Evolutionary conservation across 2,888 invertebrate species (phyloP).

Genomic region (Miltochrista miniata): DNA sequence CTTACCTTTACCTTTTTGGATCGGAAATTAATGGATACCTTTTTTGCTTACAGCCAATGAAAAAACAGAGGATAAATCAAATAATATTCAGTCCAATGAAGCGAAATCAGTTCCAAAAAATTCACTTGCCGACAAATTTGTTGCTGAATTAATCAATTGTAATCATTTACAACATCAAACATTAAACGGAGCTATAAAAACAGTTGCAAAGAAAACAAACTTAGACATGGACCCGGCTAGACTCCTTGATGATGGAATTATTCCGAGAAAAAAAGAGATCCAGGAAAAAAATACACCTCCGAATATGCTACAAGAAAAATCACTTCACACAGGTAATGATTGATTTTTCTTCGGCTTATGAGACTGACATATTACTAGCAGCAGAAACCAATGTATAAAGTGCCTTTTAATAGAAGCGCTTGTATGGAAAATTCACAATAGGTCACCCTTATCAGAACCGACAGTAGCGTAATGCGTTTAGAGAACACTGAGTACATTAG

Average conservation of each 20-base stretch:
- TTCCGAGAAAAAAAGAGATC: no score
- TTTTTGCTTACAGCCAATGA: neutral
- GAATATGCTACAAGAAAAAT: neutral
- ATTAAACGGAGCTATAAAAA: neutral
- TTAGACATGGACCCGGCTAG: neutral
- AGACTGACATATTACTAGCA: no score
- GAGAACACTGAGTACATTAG: no score
- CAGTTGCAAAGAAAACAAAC: neutral
- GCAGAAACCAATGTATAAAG: no score
- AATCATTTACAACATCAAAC: conserved; percentile 44
- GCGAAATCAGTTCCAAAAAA: neutral
- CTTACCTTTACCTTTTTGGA: no score
- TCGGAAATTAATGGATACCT: neutral
- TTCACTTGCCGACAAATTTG: conserved; percentile 39
- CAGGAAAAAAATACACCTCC: neutral
- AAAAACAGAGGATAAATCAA: neutral
- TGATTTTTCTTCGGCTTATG: neutral
- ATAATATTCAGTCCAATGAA: conserved; percentile 3
- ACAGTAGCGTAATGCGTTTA: no score
- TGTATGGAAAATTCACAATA: no score
- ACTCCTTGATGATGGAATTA: no score
- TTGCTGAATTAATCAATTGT: conserved; percentile 51
- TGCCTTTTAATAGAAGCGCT: no score
- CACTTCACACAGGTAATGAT: neutral
- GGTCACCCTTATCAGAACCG: no score